phyloP scores from a whole-genome alignment of 2,113 vertebrate species.

The Pelmatolapia mariae region DNA sequence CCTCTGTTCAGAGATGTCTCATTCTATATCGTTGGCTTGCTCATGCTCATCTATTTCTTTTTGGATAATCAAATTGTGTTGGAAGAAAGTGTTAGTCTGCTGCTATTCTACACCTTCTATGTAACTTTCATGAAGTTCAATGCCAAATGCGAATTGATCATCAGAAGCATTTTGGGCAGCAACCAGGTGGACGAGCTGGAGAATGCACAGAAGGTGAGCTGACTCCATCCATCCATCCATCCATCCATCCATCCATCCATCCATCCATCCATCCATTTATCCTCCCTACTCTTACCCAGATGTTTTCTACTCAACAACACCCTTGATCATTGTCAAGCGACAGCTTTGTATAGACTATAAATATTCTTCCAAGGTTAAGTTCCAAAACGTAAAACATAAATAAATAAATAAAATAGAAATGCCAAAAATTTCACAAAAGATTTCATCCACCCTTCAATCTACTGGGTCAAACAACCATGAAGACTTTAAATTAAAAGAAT shows the following conservation, averaged over 20 bases:
- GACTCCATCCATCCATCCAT: neutral
- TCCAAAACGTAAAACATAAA: neutral
- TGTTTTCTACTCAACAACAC: neutral
- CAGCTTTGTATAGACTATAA: neutral
- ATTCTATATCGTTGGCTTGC: constrained; percentile 92
- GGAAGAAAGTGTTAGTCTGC: constrained; percentile 82
- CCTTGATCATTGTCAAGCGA: neutral
- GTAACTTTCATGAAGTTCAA: constrained; percentile 99
- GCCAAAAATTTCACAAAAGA: neutral
- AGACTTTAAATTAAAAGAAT: neutral
- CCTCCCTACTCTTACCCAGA: neutral
- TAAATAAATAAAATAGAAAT: neutral
- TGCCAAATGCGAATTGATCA: constrained; percentile 76
- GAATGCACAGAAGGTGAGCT: constrained; percentile 82
- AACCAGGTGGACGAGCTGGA: constrained; percentile 90
- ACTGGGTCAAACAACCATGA: neutral
- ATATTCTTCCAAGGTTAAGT: neutral
- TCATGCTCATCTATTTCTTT: constrained; percentile 96
- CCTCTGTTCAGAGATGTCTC: constrained; percentile 95
- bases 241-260: too few species aligned
- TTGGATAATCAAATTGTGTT: constrained; percentile 91
- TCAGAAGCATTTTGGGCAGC: constrained; percentile 78
- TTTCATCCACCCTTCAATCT: neutral
- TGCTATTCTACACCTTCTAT: constrained; percentile 81
- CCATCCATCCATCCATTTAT: neutral